Percentiles rank a stretch among this genome's conserved stretches.
Evolutionary conservation across 2,888 invertebrate genomes (phyloP).

Genomic region (Hemithea aestivaria): DNA sequence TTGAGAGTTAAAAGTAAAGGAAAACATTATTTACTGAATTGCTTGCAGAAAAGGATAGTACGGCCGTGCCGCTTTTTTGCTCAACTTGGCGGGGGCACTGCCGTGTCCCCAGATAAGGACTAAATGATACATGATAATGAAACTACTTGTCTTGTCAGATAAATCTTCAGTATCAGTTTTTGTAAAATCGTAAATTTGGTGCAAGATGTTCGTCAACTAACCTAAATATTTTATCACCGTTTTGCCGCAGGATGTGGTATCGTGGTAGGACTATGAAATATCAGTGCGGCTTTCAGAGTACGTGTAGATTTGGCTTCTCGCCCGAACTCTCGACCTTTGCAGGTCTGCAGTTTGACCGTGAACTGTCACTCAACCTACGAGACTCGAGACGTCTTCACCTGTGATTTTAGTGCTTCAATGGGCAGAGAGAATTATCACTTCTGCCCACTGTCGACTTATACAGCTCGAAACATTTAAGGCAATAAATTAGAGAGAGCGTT

Average conservation of each 20-base stretch:
- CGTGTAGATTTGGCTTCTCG: slow-evolving; percentile 24
- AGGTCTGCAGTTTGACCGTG: slow-evolving; percentile 24
- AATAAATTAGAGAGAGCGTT: slow-evolving; percentile 1
- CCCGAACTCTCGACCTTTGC: slow-evolving; percentile 24
- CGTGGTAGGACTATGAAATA: slow-evolving; percentile 6
- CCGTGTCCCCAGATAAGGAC: no score
- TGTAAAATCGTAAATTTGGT: no score
- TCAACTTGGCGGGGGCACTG: no score
- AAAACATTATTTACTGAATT: no score
- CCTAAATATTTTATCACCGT: slow-evolving; percentile 20
- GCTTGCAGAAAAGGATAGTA: no score
- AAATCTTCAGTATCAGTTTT: no score
- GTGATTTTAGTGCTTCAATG: no score
- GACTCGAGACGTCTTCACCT: slow-evolving; percentile 18
- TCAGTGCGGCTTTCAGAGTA: slow-evolving; percentile 23
- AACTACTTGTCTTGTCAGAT: no score
- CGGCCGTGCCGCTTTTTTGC: no score
- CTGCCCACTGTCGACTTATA: slow-evolving; percentile 3
- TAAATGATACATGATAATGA: no score
- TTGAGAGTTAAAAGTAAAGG: no score
- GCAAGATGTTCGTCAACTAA: background rate
- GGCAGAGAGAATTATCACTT: slow-evolving; percentile 14
- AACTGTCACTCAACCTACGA: slow-evolving; percentile 28
- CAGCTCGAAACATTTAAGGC: no score
- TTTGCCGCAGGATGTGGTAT: slow-evolving; percentile 27